Evolutionary conservation across 2,113 vertebrate genomes (phyloP).

Genomic region (Rhabdomys dilectus): DNA sequence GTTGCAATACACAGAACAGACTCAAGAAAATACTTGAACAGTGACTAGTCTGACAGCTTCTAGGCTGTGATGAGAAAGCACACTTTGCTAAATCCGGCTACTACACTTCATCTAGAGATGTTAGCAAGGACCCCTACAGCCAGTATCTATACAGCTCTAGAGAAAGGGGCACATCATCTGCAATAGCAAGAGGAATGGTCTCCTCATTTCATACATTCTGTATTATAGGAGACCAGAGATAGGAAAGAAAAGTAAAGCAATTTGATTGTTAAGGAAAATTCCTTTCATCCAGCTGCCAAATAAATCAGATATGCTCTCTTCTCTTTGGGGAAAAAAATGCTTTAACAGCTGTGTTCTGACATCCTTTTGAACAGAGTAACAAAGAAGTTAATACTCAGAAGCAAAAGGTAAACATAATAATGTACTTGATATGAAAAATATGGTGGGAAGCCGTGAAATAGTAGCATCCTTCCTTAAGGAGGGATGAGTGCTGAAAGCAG

Average conservation of each 20-base stretch:
- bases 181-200: constrained; percentile 2
- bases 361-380: constrained; percentile 32
- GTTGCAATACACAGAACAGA: background rate
- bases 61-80: background rate
- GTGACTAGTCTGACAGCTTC: background rate
- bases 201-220: background rate
- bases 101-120: background rate
- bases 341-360: constrained; percentile 13
- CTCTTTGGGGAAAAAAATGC: constrained; percentile 10
- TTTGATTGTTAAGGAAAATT: constrained; percentile 46
- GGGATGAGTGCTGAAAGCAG: background rate
- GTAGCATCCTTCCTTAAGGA: constrained; percentile 29
- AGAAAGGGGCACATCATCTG: background rate
- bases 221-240: background rate
- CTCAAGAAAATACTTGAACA: background rate
- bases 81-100: background rate
- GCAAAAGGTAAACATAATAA: constrained; percentile 20
- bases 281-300: constrained; percentile 30
- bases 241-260: background rate
- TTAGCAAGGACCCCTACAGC: background rate
- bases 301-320: background rate
- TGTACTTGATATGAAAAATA: constrained; percentile 50
- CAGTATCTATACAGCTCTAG: background rate
- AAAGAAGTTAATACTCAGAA: constrained; percentile 58
- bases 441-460: constrained; percentile 31